phyloP scores from a whole-genome alignment of 2,797 vertebrate species.

The Labeo calbasu region DNA sequence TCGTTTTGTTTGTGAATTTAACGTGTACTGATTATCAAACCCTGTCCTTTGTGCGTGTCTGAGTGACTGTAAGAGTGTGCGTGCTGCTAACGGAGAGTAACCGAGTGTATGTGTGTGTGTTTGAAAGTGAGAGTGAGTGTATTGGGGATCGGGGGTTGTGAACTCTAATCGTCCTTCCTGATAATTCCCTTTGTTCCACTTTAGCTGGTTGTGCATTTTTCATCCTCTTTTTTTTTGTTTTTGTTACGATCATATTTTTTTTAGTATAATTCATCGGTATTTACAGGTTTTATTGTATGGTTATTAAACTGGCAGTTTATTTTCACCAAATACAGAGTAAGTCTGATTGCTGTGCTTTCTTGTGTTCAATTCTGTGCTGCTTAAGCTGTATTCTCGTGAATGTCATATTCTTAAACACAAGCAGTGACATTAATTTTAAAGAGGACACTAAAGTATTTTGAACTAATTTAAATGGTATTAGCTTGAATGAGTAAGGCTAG shows the following conservation, averaged over 20 bases:
- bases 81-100: slow-evolving; percentile 49
- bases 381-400: neutral
- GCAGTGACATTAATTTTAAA: neutral
- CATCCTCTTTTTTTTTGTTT: slow-evolving; percentile 58
- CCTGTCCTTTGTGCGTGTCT: slow-evolving; percentile 73
- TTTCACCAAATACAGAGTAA: slow-evolving; percentile 88
- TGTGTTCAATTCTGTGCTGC: neutral
- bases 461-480: neutral
- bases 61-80: slow-evolving; percentile 63
- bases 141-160: slow-evolving; percentile 73
- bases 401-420: neutral
- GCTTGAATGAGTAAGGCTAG: neutral
- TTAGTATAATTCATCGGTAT: slow-evolving; percentile 82
- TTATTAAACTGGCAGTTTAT: slow-evolving; percentile 85
- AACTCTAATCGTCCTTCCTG: slow-evolving; percentile 80
- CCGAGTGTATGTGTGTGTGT: slow-evolving; percentile 45
- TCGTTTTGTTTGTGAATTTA: slow-evolving; percentile 78
- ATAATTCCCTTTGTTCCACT: slow-evolving; percentile 76
- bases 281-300: slow-evolving; percentile 85
- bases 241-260: slow-evolving; percentile 72
- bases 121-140: slow-evolving; percentile 47
- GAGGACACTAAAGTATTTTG: neutral
- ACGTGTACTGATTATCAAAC: slow-evolving; percentile 80
- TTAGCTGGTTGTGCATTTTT: slow-evolving; percentile 80
- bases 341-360: neutral